These are phyloP conservation scores for Apolygus lucorum DNA, from an alignment of 1,140 invertebrate genomes.

Conservation along the genomic window DNA sequence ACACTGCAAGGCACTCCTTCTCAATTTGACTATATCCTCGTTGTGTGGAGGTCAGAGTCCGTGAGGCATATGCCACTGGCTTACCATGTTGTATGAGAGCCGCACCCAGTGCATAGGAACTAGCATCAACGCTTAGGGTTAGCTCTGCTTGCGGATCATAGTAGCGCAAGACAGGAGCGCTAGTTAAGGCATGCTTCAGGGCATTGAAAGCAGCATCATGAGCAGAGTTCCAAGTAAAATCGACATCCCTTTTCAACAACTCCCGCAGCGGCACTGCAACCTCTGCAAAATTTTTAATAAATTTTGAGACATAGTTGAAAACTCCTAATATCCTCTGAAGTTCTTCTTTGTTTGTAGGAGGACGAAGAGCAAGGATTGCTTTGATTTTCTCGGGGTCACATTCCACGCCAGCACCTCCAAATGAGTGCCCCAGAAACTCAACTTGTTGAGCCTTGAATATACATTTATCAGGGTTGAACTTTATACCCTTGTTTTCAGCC, in stretches of 20 bases:
- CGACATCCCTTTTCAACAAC: slow-evolving; percentile 14
- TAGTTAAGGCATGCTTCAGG: slow-evolving; percentile 21
- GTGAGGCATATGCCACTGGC: slow-evolving; percentile 40
- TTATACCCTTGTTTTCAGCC: slow-evolving; percentile 19
- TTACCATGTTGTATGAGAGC: slow-evolving; percentile 39
- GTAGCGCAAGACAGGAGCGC: slow-evolving; percentile 22
- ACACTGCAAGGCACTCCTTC: slow-evolving; percentile 41
- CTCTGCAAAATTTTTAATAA: slow-evolving; percentile 23
- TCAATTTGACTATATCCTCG: slow-evolving; percentile 43
- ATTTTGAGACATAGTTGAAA: slow-evolving; percentile 19
- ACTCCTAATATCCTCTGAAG: slow-evolving; percentile 12
- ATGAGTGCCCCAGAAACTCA: slow-evolving; percentile 18
- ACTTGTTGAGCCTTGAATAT: background rate
- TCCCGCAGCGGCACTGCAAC: slow-evolving; percentile 22
- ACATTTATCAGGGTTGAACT: slow-evolving; percentile 5
- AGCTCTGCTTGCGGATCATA: slow-evolving; percentile 32
- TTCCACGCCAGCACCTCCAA: background rate
- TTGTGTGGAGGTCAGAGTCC: slow-evolving; percentile 38
- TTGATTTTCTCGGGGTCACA: slow-evolving; percentile 6
- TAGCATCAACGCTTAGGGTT: slow-evolving; percentile 32
- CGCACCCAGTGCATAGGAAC: slow-evolving; percentile 37
- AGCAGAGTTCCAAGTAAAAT: slow-evolving; percentile 20
- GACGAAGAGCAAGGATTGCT: slow-evolving; percentile 5
- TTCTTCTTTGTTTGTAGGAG: slow-evolving; percentile 20
- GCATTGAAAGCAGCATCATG: slow-evolving; percentile 29